Evolutionary conservation across 2,113 vertebrate genomes (phyloP), one percentile per base, ranked within the genome.

Genomic region (Asarcornis scutulata): DNA sequence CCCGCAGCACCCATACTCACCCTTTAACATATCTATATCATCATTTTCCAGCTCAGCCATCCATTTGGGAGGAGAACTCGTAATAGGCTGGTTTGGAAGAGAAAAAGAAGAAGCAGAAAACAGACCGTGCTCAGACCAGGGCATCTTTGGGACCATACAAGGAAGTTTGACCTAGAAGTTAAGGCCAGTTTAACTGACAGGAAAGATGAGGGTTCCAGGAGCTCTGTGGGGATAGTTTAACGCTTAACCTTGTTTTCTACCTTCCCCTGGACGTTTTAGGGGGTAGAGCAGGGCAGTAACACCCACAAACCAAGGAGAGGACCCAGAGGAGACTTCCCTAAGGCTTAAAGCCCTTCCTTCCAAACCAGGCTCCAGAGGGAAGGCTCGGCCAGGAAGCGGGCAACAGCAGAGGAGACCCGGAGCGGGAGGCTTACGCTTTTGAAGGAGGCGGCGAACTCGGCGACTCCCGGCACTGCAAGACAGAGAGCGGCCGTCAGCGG

Each of bases 11-110:
- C 68, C 27, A 53, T 29, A 68, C 93, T 97, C 96, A 99, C 99
- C 99, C 98, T 99, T 99, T 84, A 99, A 97, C 99, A 99, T 99
- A 93, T 99, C 99, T 20, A 99, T 99, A 96, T 99, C 99, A 90
- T 99, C 99, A 58, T 98, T 99, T 96, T 99, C 99, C 83, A 99
- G 98, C 96, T 99, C 99, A 94, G 99, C 99, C 99, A 99, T 99
- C 99, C 99, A 99, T 92, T 99, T 99, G 7, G 99, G 99, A 73
- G 99, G 99, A 44, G 99, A 99, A 93, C 98, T 99, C 88, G 98
- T 99, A 93, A 99, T 99, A 38, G 99, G 98, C 99, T 99, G 92
- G 85, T 93, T 48, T 8, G 7, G 17, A 20, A 97, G 60, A 86
- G 90, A 91, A 96, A 1, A 68, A 29, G 5, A 63, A 17, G 22